These are phyloP conservation scores for Catharus bicknelli DNA, from an alignment of 2,113 vertebrate genomes.

Conservation along the genomic window DNA sequence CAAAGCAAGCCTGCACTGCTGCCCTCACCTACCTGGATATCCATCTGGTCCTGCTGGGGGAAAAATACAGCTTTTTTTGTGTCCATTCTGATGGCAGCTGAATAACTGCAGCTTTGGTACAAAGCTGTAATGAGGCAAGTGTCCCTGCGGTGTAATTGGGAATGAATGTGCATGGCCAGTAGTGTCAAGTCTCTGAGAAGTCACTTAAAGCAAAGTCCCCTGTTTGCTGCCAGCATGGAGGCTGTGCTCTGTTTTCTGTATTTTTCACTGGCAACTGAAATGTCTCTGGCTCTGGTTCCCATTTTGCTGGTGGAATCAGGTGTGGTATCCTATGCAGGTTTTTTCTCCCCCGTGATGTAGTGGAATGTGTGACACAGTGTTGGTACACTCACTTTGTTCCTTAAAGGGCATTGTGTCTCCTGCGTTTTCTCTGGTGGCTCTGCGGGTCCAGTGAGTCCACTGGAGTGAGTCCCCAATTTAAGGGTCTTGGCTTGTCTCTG, in stretches of 20 bases:
- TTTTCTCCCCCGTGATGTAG: neutral
- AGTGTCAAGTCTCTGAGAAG: constrained; percentile 26
- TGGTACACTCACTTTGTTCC: neutral
- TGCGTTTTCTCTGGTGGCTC: neutral
- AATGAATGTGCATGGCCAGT: constrained; percentile 15
- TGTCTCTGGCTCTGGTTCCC: neutral
- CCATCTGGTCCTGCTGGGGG: constrained; percentile 52
- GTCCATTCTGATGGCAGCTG: neutral
- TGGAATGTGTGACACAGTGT: neutral
- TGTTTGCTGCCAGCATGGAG: neutral
- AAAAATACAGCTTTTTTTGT: neutral
- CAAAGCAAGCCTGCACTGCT: neutral
- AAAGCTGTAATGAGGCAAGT: constrained; percentile 38
- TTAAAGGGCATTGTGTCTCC: neutral
- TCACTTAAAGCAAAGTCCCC: neutral
- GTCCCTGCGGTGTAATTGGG: constrained; percentile 49
- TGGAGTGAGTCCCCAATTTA: neutral
- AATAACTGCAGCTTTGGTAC: constrained; percentile 44
- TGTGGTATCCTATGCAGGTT: neutral
- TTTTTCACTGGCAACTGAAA: neutral
- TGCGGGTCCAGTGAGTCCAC: neutral
- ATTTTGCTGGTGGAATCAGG: neutral
- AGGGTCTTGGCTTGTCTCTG: neutral
- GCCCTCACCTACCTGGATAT: constrained; percentile 31
- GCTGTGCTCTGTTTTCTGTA: neutral